Conservation (phyloP, 2,113 vertebrate species). For the Ammospiza caudacuta region DNA sequence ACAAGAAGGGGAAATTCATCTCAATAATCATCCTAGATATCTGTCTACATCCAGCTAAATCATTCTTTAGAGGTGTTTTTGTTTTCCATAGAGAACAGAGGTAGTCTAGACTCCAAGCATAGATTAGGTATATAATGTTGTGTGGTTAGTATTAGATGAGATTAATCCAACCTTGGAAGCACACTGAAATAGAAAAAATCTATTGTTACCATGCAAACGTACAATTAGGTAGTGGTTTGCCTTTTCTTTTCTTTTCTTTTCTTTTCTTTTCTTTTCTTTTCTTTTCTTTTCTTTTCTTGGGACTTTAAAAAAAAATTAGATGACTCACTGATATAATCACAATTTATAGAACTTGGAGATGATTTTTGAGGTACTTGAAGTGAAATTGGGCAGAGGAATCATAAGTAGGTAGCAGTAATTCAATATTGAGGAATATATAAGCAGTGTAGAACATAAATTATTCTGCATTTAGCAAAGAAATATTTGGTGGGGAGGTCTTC, state of each 20-base stretch:
- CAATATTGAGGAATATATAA: not conserved
- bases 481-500: accelerated
- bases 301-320: not conserved
- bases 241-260: not conserved
- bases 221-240: accelerated
- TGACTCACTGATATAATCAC: not conserved
- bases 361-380: not conserved
- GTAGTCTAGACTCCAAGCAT: not conserved
- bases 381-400: not conserved
- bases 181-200: not conserved
- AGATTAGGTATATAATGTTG: not conserved
- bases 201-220: not conserved
- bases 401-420: not conserved
- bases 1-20: not conserved
- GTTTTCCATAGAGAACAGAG: not conserved
- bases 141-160: not conserved
- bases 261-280: too few relatives aligned
- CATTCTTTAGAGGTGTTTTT: not conserved
- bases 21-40: not conserved
- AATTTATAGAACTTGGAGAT: not conserved
- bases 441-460: not conserved
- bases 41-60: not conserved
- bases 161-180: not conserved
- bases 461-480: not conserved
- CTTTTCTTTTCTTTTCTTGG: too few relatives aligned